Conservation (phyloP, 2,113 vertebrate species). For the Eonycteris spelaea region DNA sequence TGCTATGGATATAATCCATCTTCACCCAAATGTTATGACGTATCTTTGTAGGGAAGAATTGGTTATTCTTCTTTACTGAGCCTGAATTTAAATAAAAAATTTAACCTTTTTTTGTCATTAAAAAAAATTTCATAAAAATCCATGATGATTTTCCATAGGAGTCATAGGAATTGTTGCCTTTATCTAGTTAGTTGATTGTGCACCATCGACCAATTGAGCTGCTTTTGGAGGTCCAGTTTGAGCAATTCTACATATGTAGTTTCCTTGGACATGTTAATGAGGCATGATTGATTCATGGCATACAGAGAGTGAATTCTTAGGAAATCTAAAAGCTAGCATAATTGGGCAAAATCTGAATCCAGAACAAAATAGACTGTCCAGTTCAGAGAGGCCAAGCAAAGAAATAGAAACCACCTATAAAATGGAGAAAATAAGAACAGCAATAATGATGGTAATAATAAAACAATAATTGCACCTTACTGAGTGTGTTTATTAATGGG, state of each 20-base stretch:
- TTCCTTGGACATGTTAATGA: neutral
- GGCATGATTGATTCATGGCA: neutral
- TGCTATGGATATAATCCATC: constrained; percentile 36
- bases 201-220: neutral
- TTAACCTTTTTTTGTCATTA: neutral
- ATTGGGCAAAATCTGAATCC: neutral
- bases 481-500: neutral
- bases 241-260: neutral
- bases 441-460: neutral
- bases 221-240: neutral
- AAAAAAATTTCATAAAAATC: neutral
- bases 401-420: neutral
- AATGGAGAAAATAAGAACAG: neutral
- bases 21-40: constrained; percentile 8
- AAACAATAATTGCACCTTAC: neutral
- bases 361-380: neutral
- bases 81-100: constrained; percentile 16
- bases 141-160: neutral
- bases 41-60: constrained; percentile 1
- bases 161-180: neutral
- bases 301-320: neutral
- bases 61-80: neutral
- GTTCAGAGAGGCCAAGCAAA: neutral
- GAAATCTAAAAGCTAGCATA: neutral
- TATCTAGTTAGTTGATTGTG: neutral